These are phyloP conservation scores for Philonicus albiceps DNA, from an alignment of 2,888 invertebrate genomes.

Conservation along the genomic window DNA sequence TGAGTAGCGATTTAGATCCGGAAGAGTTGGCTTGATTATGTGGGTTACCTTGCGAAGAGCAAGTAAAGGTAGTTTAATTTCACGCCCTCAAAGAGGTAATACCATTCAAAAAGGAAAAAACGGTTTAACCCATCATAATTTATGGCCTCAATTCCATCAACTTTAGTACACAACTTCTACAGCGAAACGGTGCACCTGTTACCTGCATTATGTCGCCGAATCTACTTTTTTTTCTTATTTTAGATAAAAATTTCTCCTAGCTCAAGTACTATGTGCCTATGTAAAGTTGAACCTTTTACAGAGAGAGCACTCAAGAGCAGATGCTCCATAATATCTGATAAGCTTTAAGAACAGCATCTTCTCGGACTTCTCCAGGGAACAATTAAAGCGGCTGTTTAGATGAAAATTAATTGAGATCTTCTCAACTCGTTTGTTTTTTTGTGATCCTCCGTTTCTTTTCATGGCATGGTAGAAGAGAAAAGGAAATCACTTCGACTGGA, in stretches of 20 bases:
- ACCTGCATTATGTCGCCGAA: not conserved
- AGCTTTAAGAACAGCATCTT: conserved; percentile 6
- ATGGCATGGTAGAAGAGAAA: not conserved
- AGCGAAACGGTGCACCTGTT: not conserved
- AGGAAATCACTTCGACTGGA: conserved; percentile 9
- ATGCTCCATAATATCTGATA: conserved; percentile 5
- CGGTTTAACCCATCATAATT: not conserved
- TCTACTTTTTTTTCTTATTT: not conserved
- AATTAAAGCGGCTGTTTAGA: not conserved
- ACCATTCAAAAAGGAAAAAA: not conserved
- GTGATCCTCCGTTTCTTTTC: not conserved
- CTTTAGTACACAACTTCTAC: not conserved
- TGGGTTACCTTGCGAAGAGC: not conserved
- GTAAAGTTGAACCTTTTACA: not conserved
- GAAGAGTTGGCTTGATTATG: not conserved
- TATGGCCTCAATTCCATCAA: not conserved
- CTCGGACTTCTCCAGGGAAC: not conserved
- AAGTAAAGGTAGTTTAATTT: conserved; percentile 7
- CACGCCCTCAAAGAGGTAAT: conserved; percentile 4
- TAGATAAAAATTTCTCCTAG: not conserved
- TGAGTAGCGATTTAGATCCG: not conserved
- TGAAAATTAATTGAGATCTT: conserved; percentile 25
- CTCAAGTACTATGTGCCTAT: not conserved
- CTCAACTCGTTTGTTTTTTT: not conserved
- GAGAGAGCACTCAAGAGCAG: not conserved